These are phyloP conservation scores for Carassius carassius DNA, from an alignment of 2,113 vertebrate genomes.

Conservation along the genomic window DNA sequence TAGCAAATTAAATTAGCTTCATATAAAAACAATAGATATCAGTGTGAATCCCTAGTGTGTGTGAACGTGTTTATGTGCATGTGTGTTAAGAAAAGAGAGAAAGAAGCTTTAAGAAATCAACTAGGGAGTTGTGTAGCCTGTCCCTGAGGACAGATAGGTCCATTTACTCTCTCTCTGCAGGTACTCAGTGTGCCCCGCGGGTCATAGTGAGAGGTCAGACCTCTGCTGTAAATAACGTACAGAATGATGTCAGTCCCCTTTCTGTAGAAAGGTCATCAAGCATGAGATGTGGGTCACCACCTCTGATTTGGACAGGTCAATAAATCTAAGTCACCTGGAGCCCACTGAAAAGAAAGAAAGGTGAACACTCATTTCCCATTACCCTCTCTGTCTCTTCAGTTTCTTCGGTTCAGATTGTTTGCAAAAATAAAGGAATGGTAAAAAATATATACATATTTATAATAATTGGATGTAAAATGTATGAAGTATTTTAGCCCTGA, in stretches of 20 bases:
- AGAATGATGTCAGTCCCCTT: constrained; percentile 59
- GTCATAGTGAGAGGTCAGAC: constrained; percentile 57
- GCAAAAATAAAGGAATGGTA: neutral
- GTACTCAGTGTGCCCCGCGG: constrained; percentile 36
- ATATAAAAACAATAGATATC: neutral
- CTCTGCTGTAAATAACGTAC: constrained; percentile 65
- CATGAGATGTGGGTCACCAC: constrained; percentile 44
- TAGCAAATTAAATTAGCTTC: neutral
- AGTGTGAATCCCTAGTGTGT: neutral
- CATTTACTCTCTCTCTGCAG: constrained; percentile 52
- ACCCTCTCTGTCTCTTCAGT: neutral
- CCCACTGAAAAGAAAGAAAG: constrained; percentile 1
- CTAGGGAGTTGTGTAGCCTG: constrained; percentile 31
- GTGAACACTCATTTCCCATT: neutral
- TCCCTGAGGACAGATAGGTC: constrained; percentile 42
- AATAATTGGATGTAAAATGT: neutral
- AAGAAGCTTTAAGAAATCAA: constrained; percentile 56
- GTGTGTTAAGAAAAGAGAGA: neutral
- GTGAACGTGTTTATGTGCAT: neutral
- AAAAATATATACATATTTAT: neutral
- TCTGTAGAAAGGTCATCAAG: constrained; percentile 26
- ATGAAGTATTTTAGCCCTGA: neutral
- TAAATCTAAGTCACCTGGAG: constrained; percentile 54
- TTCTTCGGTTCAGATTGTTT: neutral
- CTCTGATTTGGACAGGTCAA: constrained; percentile 61